Evolutionary conservation across 1,140 invertebrate species (phyloP).

Genomic region (Drosophila sp.): DNA sequence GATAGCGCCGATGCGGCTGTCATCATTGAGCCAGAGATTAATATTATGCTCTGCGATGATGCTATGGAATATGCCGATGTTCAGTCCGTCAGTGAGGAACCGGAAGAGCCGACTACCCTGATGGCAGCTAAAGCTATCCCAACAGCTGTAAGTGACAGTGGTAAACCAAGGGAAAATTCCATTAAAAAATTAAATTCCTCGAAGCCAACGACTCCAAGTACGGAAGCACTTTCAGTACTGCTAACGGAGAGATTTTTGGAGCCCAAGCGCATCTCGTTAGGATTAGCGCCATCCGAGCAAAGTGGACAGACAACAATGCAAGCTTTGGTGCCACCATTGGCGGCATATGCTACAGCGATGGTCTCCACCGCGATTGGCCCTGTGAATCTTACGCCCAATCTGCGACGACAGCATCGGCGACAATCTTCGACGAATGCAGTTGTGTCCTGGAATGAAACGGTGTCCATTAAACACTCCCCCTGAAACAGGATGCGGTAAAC

Average conservation of each 20-base stretch:
- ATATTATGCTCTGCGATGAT: constrained; percentile 62
- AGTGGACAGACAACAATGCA: constrained; percentile 37
- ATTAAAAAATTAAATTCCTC: constrained; percentile 23
- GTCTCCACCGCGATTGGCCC: constrained; percentile 54
- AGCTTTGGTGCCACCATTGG: constrained; percentile 57
- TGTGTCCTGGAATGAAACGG: constrained; percentile 84
- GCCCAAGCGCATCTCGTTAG: constrained; percentile 84
- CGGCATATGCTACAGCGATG: constrained; percentile 60
- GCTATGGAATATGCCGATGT: constrained; percentile 65
- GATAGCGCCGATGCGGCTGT: constrained; percentile 73
- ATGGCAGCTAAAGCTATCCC: constrained; percentile 35
- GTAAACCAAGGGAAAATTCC: no score
- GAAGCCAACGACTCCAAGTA: constrained; percentile 91
- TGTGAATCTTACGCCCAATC: constrained; percentile 64
- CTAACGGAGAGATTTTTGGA: constrained; percentile 94
- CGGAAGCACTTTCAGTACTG: constrained; percentile 90
- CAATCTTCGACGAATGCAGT: constrained; percentile 82
- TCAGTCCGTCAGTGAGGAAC: constrained; percentile 70
- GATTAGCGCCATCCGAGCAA: constrained; percentile 87
- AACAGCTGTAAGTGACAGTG: constrained; percentile 42
- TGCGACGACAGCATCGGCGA: constrained; percentile 68
- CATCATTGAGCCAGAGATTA: constrained; percentile 69
- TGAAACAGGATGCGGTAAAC: constrained; percentile 68
- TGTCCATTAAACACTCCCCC: constrained; percentile 73
- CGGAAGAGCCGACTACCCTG: not conserved